These are phyloP conservation scores for Hepsetus odoe DNA, from an alignment of 2,113 vertebrate genomes.

Conservation along the genomic window DNA sequence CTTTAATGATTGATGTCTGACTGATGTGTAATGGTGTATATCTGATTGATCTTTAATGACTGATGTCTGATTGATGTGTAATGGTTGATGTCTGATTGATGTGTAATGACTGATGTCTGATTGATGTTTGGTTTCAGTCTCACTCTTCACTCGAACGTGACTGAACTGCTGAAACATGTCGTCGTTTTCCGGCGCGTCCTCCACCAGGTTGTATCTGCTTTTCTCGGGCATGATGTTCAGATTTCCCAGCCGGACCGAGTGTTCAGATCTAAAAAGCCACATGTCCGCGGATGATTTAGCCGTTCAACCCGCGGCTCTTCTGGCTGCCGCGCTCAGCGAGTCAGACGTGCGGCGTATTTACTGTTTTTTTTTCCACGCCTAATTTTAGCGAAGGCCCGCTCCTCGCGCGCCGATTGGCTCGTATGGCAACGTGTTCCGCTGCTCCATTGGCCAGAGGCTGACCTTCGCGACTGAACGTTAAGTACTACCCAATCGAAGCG, in stretches of 20 bases:
- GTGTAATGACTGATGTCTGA: too few species aligned
- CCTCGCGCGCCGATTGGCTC: not conserved
- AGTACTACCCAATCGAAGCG: not conserved
- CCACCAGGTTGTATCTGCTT: constrained; percentile 93
- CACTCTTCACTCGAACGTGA: constrained; percentile 95
- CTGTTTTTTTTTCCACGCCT: not conserved
- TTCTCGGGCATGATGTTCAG: constrained; percentile 82
- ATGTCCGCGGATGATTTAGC: too few species aligned
- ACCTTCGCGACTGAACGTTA: too few species aligned
- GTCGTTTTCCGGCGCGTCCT: constrained; percentile 91
- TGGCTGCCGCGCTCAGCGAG: not conserved
- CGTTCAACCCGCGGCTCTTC: too few species aligned
- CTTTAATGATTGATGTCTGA: too few species aligned
- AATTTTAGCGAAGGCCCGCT: not conserved
- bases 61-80: too few species aligned
- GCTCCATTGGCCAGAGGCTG: not conserved
- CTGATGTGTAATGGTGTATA: too few species aligned
- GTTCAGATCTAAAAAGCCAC: too few species aligned
- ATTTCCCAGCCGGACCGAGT: too few species aligned
- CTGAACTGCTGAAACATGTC: constrained; percentile 92
- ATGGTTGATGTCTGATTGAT: too few species aligned
- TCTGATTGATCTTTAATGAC: too few species aligned
- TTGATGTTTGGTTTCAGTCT: constrained; percentile 39
- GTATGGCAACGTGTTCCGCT: too few species aligned
- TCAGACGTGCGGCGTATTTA: not conserved